Conservation (phyloP, 2,797 vertebrate genomes). For the Trachurus trachurus region DNA sequence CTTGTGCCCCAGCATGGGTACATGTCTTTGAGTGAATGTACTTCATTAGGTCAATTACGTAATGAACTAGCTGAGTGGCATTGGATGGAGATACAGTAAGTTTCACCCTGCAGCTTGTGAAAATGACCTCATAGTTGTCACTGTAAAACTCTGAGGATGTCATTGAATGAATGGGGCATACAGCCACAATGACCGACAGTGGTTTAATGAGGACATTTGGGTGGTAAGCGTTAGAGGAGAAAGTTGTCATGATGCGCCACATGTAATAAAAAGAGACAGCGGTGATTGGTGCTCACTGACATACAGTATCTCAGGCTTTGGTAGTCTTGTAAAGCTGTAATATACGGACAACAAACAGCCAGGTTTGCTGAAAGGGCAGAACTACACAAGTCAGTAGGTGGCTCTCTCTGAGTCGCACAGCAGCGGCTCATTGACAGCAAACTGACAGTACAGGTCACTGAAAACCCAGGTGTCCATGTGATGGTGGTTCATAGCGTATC, state of each 20-base stretch:
- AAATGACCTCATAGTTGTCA: constrained; percentile 50
- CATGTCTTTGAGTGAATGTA: constrained; percentile 50
- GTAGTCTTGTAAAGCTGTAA: background rate
- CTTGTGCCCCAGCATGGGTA: constrained; percentile 28
- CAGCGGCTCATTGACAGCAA: constrained; percentile 49
- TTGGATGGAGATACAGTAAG: constrained; percentile 39
- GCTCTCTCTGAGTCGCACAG: constrained; percentile 47
- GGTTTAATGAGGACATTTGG: constrained; percentile 38
- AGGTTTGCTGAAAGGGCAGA: constrained; percentile 32
- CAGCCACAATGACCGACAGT: constrained; percentile 1
- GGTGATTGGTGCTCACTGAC: constrained; percentile 14
- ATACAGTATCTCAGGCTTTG: background rate
- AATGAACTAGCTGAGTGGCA: constrained; percentile 65
- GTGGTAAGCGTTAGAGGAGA: constrained; percentile 9
- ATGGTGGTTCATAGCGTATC: constrained; percentile 53
- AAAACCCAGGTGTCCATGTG: constrained; percentile 44
- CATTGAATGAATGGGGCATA: constrained; percentile 23
- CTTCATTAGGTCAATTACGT: constrained; percentile 79
- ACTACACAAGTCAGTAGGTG: constrained; percentile 46
- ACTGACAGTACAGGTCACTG: constrained; percentile 61
- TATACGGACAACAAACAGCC: background rate
- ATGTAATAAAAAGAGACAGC: constrained; percentile 6
- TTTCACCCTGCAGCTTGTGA: constrained; percentile 53
- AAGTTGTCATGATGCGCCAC: constrained; percentile 15
- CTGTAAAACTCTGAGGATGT: constrained; percentile 52